Evolutionary conservation across 1,140 invertebrate genomes (phyloP).

Genomic region (Camponotus floridanus): DNA sequence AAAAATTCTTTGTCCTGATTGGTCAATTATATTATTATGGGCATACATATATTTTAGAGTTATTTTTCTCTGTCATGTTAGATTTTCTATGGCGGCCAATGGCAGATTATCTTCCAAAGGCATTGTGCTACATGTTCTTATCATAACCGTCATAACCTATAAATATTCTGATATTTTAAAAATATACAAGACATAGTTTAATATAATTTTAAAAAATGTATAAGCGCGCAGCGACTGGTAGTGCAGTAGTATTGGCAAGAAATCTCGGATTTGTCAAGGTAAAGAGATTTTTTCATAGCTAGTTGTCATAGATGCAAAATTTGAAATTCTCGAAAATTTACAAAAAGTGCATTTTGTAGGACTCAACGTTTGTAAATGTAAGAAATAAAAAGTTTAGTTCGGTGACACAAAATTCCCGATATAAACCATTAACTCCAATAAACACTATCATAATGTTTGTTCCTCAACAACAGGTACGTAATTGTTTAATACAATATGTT

Average conservation of each 20-base stretch:
- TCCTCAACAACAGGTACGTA: slow-evolving; percentile 97
- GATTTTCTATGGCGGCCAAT: not conserved
- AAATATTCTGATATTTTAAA: slow-evolving; percentile 29
- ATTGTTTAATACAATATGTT: slow-evolving; percentile 4
- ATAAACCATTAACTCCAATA: slow-evolving; percentile 91
- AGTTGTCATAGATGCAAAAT: not conserved
- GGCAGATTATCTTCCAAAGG: not conserved
- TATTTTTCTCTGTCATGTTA: not conserved
- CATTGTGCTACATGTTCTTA: not conserved
- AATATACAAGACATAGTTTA: not conserved
- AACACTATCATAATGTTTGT: slow-evolving; percentile 99
- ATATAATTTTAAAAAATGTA: slow-evolving; percentile 51
- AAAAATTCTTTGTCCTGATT: not conserved
- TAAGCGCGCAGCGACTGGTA: slow-evolving; percentile 62
- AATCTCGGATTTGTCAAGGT: slow-evolving; percentile 74
- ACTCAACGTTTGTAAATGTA: slow-evolving; percentile 67
- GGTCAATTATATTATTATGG: not conserved
- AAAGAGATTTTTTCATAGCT: slow-evolving; percentile 21
- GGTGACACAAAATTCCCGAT: slow-evolving; percentile 80
- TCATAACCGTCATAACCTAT: slow-evolving; percentile 8
- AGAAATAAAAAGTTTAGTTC: slow-evolving; percentile 66
- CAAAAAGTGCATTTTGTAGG: slow-evolving; percentile 45
- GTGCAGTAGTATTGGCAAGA: slow-evolving; percentile 66
- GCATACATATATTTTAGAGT: not conserved
- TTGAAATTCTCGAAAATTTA: not conserved